Percentiles rank a stretch among this genome's conserved stretches.
Conservation (phyloP, 2,113 vertebrate species). For the Siniperca chuatsi region DNA sequence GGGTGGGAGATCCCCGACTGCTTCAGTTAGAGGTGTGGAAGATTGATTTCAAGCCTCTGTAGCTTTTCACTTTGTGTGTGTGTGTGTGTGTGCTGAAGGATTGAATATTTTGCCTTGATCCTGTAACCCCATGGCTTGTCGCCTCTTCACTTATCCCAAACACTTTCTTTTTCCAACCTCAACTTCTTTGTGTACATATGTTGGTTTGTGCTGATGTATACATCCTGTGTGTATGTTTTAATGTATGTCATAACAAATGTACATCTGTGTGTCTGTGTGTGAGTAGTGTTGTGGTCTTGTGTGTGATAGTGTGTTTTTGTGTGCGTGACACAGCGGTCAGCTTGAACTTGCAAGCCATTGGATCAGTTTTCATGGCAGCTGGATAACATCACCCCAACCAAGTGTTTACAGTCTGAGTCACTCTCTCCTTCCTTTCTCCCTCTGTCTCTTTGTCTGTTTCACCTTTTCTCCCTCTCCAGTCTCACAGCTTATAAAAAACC, state of each 20-base stretch:
- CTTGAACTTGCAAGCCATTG: slow-evolving; percentile 40
- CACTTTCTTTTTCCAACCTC: not conserved
- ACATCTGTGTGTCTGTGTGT: slow-evolving; percentile 17
- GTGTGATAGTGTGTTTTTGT: slow-evolving; percentile 21
- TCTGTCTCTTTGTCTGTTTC: slow-evolving; percentile 30
- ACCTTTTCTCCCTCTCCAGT: slow-evolving; percentile 28
- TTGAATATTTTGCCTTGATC: slow-evolving; percentile 50
- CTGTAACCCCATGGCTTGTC: slow-evolving; percentile 54
- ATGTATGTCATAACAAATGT: slow-evolving; percentile 10
- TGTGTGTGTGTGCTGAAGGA: slow-evolving; percentile 10
- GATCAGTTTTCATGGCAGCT: slow-evolving; percentile 73
- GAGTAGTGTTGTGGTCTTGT: not conserved
- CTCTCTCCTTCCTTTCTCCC: slow-evolving; percentile 31
- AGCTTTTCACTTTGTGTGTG: slow-evolving; percentile 52
- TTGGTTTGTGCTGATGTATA: slow-evolving; percentile 11
- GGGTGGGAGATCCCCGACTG: slow-evolving; percentile 39
- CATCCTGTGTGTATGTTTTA: slow-evolving; percentile 2
- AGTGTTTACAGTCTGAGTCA: slow-evolving; percentile 75
- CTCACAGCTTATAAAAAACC: not conserved
- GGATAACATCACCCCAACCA: slow-evolving; percentile 64
- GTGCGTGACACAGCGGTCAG: not conserved
- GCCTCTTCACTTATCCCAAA: slow-evolving; percentile 37
- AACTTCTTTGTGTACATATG: slow-evolving; percentile 10
- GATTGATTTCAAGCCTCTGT: slow-evolving; percentile 66
- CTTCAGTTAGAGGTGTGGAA: slow-evolving; percentile 68